Base-by-base conservation (phyloP, 2,113 vertebrate genomes). In the Bostrychus sinensis region DNA sequence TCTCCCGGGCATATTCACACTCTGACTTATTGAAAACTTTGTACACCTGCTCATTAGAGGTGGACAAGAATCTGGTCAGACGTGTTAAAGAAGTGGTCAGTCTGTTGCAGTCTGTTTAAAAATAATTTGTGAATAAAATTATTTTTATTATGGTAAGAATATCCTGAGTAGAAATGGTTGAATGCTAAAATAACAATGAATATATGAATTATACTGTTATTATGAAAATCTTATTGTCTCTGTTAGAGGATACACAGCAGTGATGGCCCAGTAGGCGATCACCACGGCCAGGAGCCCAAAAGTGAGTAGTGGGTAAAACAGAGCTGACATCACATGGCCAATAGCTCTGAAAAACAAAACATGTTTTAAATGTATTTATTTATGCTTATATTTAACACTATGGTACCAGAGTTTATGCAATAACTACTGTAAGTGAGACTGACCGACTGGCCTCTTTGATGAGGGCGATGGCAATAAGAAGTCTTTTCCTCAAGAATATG, bases 371-470 rank as follows among this genome's bases (percentile, higher is more conserved):
- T n/a, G n/a, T n/a, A n/a, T n/a, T n/a, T n/a, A n/a, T n/a, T n/a
- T n/a, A n/a, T n/a, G n/a, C n/a, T n/a, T n/a, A n/a, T 7, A 54
- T 1, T 30, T 51, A 16, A 42, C 14, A 8, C 42, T 8, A 22
- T 9, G 17, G 5, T 23, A 48, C 23, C 11, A 48, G 4, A 48
- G 11, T 10, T 10, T 17, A 51, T 17, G 53, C 37, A 20, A 34
- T 7, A 0, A 38, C 10, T 22, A n/a, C n/a, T n/a, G n/a, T n/a
- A 41, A n/a, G 32, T 10, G 17, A 30, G 16, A 66, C 89, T 65
- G 46, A 98, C 97, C 91, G 95, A 93, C 96, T 98, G 75, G 96
- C 93, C 78, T 98, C 97, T 87, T 94, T 96, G 85, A 99, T 95
- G 64, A 99, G 94, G 0, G 96, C 94, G 1, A 99, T 95, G 60